A percentile compares a stretch with the other conserved stretches of the same genome.
Conservation (phyloP, 1,140 invertebrate genomes). For the Diprion similis region DNA sequence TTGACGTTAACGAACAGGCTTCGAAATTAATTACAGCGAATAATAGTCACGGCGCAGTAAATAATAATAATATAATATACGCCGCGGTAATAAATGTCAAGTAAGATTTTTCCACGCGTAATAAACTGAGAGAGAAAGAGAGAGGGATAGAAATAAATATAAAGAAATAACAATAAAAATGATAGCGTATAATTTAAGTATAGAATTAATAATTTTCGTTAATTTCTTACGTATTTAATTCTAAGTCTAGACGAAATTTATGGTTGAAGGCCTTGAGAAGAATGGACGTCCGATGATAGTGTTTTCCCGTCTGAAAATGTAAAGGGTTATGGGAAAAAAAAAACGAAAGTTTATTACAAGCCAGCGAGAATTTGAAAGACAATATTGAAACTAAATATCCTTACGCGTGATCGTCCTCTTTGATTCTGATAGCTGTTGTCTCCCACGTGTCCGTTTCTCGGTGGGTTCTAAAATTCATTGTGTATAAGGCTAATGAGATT, state of each 20-base stretch:
- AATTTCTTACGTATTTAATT: constrained; percentile 94
- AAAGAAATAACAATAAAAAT: no score
- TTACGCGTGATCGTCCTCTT: constrained; percentile 5
- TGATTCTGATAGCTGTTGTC: neutral
- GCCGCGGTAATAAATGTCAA: no score
- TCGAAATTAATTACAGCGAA: neutral
- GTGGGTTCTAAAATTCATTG: neutral
- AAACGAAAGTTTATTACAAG: constrained; percentile 1
- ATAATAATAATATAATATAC: no score
- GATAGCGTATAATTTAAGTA: no score
- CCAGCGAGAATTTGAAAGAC: neutral
- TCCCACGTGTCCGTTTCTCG: neutral
- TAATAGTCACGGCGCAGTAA: neutral
- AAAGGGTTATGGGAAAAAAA: constrained; percentile 12
- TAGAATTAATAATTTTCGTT: neutral
- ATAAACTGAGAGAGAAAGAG: no score
- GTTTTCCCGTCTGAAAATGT: constrained; percentile 85
- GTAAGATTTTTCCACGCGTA: no score
- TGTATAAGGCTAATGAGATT: no score
- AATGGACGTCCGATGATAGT: constrained; percentile 91
- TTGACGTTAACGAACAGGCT: neutral
- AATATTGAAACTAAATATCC: neutral
- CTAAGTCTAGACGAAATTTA: constrained; percentile 93
- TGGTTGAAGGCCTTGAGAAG: constrained; percentile 96
- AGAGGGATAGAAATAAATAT: no score